These are phyloP conservation scores for Porites australiensis DNA, from an alignment of 64 coral and sea anemone genomes.

Conservation along the genomic window DNA sequence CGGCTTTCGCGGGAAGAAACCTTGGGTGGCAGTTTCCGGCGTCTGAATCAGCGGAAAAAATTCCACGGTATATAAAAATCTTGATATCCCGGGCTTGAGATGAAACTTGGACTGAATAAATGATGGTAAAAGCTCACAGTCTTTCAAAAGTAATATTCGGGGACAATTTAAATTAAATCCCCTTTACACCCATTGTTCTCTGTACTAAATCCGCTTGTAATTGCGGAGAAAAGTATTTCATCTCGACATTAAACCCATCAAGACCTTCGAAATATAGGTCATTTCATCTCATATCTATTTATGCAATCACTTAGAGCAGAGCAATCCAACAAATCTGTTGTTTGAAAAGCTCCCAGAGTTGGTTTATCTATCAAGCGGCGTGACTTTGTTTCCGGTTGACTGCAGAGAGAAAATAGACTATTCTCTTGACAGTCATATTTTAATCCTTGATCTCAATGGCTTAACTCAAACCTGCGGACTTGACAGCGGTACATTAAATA, in stretches of 20 bases:
- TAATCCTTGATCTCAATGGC: constrained; percentile 9
- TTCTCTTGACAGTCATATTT: constrained; percentile 1
- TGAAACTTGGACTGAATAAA: background rate
- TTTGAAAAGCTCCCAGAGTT: background rate
- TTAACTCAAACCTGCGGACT: background rate
- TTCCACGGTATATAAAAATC: background rate
- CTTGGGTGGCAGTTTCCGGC: constrained; percentile 38
- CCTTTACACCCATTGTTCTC: constrained; percentile 12
- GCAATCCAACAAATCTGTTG: background rate
- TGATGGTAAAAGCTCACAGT: background rate
- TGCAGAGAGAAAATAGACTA: constrained; percentile 22
- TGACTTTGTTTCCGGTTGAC: constrained; percentile 15
- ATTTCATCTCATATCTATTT: constrained; percentile 3
- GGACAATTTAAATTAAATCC: constrained; percentile 12
- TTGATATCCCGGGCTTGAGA: background rate
- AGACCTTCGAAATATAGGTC: background rate
- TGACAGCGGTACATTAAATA: background rate
- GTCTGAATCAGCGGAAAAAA: background rate
- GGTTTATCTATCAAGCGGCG: background rate
- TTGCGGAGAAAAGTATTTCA: background rate
- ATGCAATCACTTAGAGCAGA: background rate
- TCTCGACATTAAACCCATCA: background rate
- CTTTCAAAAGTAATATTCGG: constrained; percentile 4
- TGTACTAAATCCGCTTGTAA: constrained; percentile 38
- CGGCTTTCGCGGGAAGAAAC: background rate